These are phyloP conservation scores for Spea bombifrons DNA, from an alignment of 2,113 vertebrate genomes.

Conservation along the genomic window DNA sequence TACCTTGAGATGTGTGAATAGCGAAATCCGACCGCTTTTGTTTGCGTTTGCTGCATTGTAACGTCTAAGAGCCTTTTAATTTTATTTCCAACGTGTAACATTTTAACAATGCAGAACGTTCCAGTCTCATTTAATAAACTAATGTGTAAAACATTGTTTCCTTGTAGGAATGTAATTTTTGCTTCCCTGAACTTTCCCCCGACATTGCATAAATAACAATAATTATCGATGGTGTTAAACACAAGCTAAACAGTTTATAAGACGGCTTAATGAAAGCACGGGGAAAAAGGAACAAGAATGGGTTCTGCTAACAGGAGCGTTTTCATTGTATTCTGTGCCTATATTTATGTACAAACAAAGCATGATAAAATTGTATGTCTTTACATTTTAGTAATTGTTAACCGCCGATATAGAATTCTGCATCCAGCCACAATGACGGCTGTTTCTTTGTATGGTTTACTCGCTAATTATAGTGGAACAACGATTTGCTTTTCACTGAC, in stretches of 20 bases:
- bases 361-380: slow-evolving; percentile 2
- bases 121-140: slow-evolving; percentile 6
- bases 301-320: slow-evolving; percentile 5
- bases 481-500: neutral
- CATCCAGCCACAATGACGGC: neutral
- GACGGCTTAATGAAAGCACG: neutral
- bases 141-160: slow-evolving; percentile 29
- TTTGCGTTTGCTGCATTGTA: neutral
- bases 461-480: neutral
- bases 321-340: slow-evolving; percentile 1
- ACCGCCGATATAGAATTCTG: neutral
- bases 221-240: slow-evolving; percentile 21
- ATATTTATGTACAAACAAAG: slow-evolving; percentile 27
- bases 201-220: slow-evolving; percentile 9
- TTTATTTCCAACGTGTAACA: slow-evolving; percentile 12
- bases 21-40: neutral
- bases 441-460: neutral
- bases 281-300: neutral
- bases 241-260: neutral
- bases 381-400: neutral
- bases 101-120: slow-evolving; percentile 16
- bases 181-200: slow-evolving; percentile 4
- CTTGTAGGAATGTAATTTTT: slow-evolving; percentile 24
- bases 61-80: neutral
- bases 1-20: neutral